Conservation (phyloP, 2,888 invertebrate species). For the Cataglyphis altisquamis region DNA sequence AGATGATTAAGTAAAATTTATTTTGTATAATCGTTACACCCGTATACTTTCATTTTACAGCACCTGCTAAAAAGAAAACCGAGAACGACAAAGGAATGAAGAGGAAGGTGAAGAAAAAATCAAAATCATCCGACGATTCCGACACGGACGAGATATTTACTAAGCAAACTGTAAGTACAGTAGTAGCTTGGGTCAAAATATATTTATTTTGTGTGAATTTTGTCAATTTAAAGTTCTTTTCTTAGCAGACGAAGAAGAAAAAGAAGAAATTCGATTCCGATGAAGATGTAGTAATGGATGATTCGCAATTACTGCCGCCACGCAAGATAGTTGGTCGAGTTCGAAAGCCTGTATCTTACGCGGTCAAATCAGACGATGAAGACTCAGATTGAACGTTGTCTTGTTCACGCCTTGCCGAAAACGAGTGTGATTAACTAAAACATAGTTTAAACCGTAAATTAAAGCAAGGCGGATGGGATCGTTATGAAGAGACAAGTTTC, state of each 20-base stretch:
- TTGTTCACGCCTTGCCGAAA: constrained; percentile 8
- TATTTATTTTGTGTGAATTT: background rate
- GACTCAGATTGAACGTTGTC: constrained; percentile 68
- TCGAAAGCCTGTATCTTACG: constrained; percentile 87
- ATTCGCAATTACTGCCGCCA: constrained; percentile 75
- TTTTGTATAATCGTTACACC: background rate
- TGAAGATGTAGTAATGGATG: constrained; percentile 69
- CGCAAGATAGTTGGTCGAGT: constrained; percentile 87
- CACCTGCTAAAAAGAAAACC: constrained; percentile 76
- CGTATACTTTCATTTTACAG: constrained; percentile 56
- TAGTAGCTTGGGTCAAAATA: background rate
- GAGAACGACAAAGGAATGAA: constrained; percentile 78
- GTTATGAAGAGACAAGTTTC: constrained; percentile 46
- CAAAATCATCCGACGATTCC: constrained; percentile 81
- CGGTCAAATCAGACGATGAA: constrained; percentile 84
- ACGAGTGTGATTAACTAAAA: constrained; percentile 21
- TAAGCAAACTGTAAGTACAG: constrained; percentile 78
- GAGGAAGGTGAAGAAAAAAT: constrained; percentile 78
- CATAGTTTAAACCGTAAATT: constrained; percentile 9
- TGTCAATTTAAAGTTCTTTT: constrained; percentile 13
- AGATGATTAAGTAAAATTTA: background rate
- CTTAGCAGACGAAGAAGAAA: constrained; percentile 76
- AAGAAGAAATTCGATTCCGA: constrained; percentile 77
- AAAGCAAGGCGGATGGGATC: constrained; percentile 22
- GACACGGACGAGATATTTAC: constrained; percentile 77